These are phyloP conservation scores for Eurystomus gularis DNA, from an alignment of 2,113 vertebrate genomes.

Conservation along the genomic window DNA sequence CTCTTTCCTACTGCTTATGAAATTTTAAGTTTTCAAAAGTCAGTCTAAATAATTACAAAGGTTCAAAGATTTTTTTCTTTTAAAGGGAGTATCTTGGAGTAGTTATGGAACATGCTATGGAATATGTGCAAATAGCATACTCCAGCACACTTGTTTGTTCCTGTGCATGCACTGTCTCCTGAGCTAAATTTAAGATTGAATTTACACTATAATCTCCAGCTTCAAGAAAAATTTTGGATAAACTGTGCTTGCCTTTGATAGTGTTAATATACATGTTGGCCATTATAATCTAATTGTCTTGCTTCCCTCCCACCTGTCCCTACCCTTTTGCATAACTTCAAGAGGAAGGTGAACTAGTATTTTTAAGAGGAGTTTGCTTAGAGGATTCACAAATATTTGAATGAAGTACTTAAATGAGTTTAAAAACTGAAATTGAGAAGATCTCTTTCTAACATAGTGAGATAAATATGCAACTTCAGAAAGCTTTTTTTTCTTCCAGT, in stretches of 20 bases:
- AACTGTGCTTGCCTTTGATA: not conserved
- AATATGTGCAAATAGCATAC: not conserved
- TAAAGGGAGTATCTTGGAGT: not conserved
- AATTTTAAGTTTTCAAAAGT: not conserved
- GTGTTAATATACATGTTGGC: rapidly evolving
- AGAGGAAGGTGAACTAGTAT: not conserved
- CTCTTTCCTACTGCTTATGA: not conserved
- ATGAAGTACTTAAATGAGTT: not conserved
- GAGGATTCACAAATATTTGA: not conserved
- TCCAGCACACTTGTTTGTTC: not conserved
- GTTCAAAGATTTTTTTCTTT: not conserved
- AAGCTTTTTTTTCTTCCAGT: not conserved
- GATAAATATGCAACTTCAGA: not conserved
- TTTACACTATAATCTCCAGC: not conserved
- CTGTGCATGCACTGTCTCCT: not conserved
- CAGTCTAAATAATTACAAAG: not conserved
- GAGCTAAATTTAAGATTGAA: not conserved
- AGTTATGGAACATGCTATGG: not conserved
- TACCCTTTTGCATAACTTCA: not conserved
- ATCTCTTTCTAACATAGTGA: not conserved
- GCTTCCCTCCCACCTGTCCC: not conserved
- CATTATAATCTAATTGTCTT: not conserved
- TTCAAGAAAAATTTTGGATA: not conserved
- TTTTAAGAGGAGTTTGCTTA: not conserved
- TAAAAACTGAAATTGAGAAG: not conserved